Evolutionary conservation across 2,113 vertebrate genomes (phyloP).

Genomic region (Otis tarda): DNA sequence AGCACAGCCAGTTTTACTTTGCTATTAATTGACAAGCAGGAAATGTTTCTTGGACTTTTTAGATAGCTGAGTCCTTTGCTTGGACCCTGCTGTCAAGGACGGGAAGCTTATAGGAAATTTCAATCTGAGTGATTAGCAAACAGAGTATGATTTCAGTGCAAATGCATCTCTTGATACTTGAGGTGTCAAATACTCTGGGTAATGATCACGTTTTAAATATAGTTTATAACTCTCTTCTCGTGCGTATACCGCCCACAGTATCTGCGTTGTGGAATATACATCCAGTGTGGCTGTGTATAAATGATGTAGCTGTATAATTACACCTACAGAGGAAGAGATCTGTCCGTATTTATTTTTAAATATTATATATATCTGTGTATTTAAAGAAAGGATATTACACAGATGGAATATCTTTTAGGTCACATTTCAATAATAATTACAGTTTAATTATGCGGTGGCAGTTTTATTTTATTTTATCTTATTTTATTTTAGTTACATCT

Average conservation of each 20-base stretch:
- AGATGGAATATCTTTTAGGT: slow-evolving; percentile 8
- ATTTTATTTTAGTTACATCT: background rate
- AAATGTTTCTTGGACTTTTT: background rate
- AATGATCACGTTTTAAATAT: slow-evolving; percentile 41
- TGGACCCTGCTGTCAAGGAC: background rate
- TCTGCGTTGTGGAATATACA: background rate
- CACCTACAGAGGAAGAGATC: slow-evolving; percentile 35
- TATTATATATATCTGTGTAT: background rate
- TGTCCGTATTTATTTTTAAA: slow-evolving; percentile 13
- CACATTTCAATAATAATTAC: slow-evolving; percentile 22
- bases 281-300: background rate
- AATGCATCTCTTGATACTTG: background rate
- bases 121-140: background rate
- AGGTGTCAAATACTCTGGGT: slow-evolving; percentile 34
- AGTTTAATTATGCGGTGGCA: background rate
- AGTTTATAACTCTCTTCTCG: slow-evolving; percentile 23
- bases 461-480: background rate
- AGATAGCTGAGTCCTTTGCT: background rate
- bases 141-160: background rate
- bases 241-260: background rate
- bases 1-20: background rate
- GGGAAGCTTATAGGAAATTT: background rate
- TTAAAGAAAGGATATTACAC: background rate
- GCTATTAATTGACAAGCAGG: slow-evolving; percentile 17
- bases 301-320: slow-evolving; percentile 52